Conservation (phyloP, 2,888 invertebrate species). For the Pristionchus japonicus region DNA sequence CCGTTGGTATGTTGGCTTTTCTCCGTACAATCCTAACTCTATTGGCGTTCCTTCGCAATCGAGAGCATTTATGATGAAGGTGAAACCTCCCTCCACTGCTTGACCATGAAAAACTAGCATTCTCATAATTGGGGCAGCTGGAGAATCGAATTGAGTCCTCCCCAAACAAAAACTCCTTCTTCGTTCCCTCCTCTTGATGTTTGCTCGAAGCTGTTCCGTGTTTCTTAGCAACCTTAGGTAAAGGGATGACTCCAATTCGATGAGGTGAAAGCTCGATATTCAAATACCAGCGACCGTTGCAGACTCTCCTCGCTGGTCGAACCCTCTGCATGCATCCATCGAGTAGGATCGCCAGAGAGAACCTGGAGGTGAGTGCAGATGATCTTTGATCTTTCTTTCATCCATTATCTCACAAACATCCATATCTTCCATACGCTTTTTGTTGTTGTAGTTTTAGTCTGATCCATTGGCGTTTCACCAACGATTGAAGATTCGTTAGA, state of each 20-base stretch:
- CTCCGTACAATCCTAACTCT: too few relatives aligned
- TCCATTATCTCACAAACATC: not conserved
- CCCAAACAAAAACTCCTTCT: not conserved
- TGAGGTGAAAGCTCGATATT: not conserved
- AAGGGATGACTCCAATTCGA: not conserved
- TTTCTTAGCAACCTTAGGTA: not conserved
- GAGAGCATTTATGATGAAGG: not conserved
- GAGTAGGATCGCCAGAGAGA: slow-evolving; percentile 93
- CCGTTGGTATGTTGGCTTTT: slow-evolving; percentile 85
- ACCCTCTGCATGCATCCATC: slow-evolving; percentile 91
- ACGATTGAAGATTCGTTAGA: too few relatives aligned
- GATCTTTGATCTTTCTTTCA: not conserved
- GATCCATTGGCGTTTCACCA: too few relatives aligned
- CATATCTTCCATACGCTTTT: too few relatives aligned
- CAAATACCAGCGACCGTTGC: slow-evolving; percentile 49
- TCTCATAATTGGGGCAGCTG: too few relatives aligned
- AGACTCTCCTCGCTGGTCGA: slow-evolving; percentile 90
- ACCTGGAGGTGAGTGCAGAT: not conserved
- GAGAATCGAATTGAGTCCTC: not conserved
- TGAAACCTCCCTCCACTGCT: too few relatives aligned
- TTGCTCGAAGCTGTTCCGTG: not conserved
- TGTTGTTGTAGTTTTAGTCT: too few relatives aligned
- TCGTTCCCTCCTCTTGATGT: not conserved
- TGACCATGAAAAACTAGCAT: too few relatives aligned
- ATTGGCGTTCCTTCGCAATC: too few relatives aligned